These are phyloP conservation scores for Ctenopoma kingsleyae DNA, from an alignment of 2,797 vertebrate species.

Conservation along the genomic window DNA sequence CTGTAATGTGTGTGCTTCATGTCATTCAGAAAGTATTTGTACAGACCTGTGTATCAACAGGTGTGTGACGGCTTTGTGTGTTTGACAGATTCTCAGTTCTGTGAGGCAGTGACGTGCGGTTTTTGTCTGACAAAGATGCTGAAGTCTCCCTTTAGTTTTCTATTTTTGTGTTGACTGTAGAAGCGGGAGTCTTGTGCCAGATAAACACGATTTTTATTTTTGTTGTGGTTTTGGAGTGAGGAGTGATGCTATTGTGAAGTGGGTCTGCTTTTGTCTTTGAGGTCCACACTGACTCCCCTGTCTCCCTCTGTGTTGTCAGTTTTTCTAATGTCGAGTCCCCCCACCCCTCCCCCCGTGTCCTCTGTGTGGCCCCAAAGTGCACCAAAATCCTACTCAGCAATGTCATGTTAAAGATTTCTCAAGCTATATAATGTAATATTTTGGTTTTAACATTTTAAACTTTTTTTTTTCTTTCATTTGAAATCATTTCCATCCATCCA, in stretches of 20 bases:
- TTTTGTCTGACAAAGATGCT: slow-evolving; percentile 47
- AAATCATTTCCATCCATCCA: slow-evolving; percentile 65
- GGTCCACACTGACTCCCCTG: slow-evolving; percentile 60
- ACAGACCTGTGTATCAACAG: slow-evolving; percentile 68
- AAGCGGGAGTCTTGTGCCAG: slow-evolving; percentile 45
- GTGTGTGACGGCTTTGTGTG: slow-evolving; percentile 66
- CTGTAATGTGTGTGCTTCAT: slow-evolving; percentile 78
- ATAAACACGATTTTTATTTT: slow-evolving; percentile 39
- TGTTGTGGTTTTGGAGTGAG: slow-evolving; percentile 47
- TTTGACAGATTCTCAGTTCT: slow-evolving; percentile 48
- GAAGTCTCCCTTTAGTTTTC: slow-evolving; percentile 58
- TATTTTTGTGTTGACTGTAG: slow-evolving; percentile 68
- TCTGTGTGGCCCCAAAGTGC: slow-evolving; percentile 66
- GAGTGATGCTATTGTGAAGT: slow-evolving; percentile 65
- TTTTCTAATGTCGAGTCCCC: slow-evolving; percentile 47
- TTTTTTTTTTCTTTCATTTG: slow-evolving; percentile 55
- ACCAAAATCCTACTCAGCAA: slow-evolving; percentile 57
- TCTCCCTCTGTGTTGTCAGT: slow-evolving; percentile 58
- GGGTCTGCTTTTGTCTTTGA: slow-evolving; percentile 78
- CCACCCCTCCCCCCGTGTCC: slow-evolving; percentile 43
- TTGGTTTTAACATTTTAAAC: slow-evolving; percentile 52
- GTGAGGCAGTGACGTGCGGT: slow-evolving; percentile 61
- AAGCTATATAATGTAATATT: slow-evolving; percentile 66
- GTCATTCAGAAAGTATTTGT: slow-evolving; percentile 71
- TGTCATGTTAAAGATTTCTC: slow-evolving; percentile 61